Evolutionary conservation across 35 echinoderm and acorn worm genomes (phyloP), one percentile per base, ranked within the genome.

Genomic region (Heliocidaris tuberculata): DNA sequence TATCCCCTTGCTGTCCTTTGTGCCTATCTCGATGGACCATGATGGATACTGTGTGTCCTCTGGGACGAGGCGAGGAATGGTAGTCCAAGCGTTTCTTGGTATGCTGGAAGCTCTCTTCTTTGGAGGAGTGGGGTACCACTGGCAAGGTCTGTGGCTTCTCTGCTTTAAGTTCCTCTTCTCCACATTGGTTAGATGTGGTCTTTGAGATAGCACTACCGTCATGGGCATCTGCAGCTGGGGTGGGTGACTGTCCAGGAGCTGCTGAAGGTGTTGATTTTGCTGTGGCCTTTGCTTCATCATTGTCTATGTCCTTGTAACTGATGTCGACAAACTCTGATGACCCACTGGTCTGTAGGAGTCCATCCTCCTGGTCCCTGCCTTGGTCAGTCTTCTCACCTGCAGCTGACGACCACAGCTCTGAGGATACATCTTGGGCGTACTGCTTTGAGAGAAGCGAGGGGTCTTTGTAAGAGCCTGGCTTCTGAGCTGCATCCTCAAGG

Each of bases 391-490:
- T 49, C 31, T 49, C 91, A 30, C 17, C 47, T 12, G 12, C 91
- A 5, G n/a, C 48, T 2, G 50, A 30, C 30, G n/a, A n/a, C 50
- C 29, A 48, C n/a, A 30, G 47, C n/a, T 52, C 50, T 27, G 87
- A 17, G 13, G 29, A 48, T 9, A 60, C 12, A 9, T 94, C 93
- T 24, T 87, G 94, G 9, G 91, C 54, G 31, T 94, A 95, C 17
- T 88, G 71, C 89, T 96, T 95, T 88, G 95, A 93, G 59, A 98
- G 89, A 17, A 95, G 47, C 17, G 96, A 95, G 10, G 93, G 87
- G 24, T 98, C 97, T 49, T 98, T 98, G 95, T 96, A 98, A 19
- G 97, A 98, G 42, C 97, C 96, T 17, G 97, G 96, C 2, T 93
- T 94, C 49, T 95, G 97, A 8, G 93, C 88, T 6, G 85, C 42